Conservation (phyloP, 2,797 vertebrate genomes). For the Myotis vivesi region DNA sequence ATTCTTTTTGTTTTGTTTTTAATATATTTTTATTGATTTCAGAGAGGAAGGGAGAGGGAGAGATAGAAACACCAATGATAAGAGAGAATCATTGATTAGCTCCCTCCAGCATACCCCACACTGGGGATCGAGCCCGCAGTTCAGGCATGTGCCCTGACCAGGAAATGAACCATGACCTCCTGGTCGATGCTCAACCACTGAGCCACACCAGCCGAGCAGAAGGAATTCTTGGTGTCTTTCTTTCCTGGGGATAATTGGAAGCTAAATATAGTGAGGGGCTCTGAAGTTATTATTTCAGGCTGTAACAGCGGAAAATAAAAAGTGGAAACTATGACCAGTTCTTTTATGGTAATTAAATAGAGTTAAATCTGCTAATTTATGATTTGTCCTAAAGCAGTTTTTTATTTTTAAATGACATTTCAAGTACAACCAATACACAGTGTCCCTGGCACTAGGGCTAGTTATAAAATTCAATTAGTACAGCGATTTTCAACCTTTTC, state of each 20-base stretch:
- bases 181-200: too few species aligned
- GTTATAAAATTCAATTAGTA: conserved; percentile 48
- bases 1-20: not conserved
- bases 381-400: conserved; percentile 20
- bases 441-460: not conserved
- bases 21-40: too few species aligned
- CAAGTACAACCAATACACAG: conserved; percentile 8
- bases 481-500: not conserved
- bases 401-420: conserved; percentile 57
- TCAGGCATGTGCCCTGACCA: too few species aligned
- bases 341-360: not conserved
- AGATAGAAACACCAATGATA: too few species aligned
- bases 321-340: not conserved
- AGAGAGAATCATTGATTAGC: too few species aligned
- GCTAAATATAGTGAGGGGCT: not conserved
- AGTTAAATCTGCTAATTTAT: conserved; percentile 42
- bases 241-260: not conserved
- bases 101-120: too few species aligned
- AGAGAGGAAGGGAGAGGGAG: too few species aligned
- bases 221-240: not conserved
- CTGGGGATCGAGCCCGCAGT: too few species aligned
- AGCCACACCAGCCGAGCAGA: too few species aligned
- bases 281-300: not conserved
- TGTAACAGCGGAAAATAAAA: not conserved
- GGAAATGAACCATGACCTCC: too few species aligned